Evolutionary conservation across 2,113 vertebrate genomes (phyloP).

Genomic region (Paraplagusia blochii): DNA sequence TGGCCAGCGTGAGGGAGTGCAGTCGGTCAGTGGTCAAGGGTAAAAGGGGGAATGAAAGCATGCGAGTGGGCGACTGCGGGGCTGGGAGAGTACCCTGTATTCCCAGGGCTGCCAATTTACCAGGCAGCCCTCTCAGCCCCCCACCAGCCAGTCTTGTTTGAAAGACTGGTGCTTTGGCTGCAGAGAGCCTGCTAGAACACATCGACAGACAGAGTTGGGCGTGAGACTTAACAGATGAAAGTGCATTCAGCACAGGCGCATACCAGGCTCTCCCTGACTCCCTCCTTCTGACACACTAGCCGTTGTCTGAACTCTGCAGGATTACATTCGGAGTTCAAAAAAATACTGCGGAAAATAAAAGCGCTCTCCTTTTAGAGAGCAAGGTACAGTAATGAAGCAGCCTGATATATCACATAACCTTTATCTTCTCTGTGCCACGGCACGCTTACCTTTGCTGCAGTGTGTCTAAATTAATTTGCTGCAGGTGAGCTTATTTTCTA

Average conservation of each 20-base stretch:
- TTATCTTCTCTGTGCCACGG: constrained; percentile 35
- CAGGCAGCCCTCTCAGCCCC: constrained; percentile 66
- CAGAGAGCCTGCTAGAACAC: constrained; percentile 62
- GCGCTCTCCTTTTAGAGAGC: constrained; percentile 18
- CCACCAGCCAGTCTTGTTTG: constrained; percentile 53
- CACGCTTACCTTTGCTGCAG: constrained; percentile 41
- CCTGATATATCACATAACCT: constrained; percentile 65
- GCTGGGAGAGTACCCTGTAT: constrained; percentile 66
- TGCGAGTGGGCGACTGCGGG: constrained; percentile 63
- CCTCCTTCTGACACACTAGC: constrained; percentile 72
- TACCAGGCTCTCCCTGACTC: constrained; percentile 48
- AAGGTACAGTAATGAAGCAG: constrained; percentile 31
- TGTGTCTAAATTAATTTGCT: constrained; percentile 31
- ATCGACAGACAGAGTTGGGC: constrained; percentile 65
- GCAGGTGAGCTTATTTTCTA: constrained; percentile 36
- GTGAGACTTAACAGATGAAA: constrained; percentile 70
- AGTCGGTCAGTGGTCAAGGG: constrained; percentile 71
- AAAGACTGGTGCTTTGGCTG: constrained; percentile 64
- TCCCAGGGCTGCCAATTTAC: constrained; percentile 76
- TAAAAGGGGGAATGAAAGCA: constrained; percentile 70
- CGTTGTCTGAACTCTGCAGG: constrained; percentile 63
- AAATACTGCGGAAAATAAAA: constrained; percentile 28
- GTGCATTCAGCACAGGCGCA: constrained; percentile 56
- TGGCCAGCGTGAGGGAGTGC: constrained; percentile 44
- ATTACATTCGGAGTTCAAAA: constrained; percentile 43